These are phyloP conservation scores for Cheilosia vulpina DNA, from an alignment of 2,888 invertebrate genomes.

Conservation along the genomic window DNA sequence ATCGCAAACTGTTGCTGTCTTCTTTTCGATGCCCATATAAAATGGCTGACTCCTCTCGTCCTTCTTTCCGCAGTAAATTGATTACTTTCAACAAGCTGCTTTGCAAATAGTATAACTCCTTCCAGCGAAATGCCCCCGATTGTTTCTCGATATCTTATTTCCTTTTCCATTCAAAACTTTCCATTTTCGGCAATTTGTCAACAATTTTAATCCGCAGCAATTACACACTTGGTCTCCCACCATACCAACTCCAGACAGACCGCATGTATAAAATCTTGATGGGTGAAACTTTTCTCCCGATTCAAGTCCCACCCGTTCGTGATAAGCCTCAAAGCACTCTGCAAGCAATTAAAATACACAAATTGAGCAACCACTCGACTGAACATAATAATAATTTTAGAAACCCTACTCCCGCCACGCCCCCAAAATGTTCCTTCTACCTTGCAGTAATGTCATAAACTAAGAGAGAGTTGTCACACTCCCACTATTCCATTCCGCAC, in stretches of 20 bases:
- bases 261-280: slow-evolving; percentile 18
- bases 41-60: neutral
- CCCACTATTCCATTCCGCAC: neutral
- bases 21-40: too few relatives aligned
- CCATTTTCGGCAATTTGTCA: slow-evolving; percentile 47
- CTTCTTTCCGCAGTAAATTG: neutral
- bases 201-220: slow-evolving; percentile 62
- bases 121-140: neutral
- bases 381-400: slow-evolving; percentile 69
- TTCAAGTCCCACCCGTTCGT: neutral
- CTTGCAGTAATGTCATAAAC: slow-evolving; percentile 69
- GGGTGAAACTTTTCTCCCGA: slow-evolving; percentile 52
- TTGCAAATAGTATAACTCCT: neutral
- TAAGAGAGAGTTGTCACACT: slow-evolving; percentile 51
- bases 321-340: slow-evolving; percentile 57
- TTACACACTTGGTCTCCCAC: slow-evolving; percentile 56
- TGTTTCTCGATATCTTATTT: neutral
- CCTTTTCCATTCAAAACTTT: slow-evolving; percentile 26
- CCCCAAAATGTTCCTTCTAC: slow-evolving; percentile 41
- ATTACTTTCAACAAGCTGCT: neutral
- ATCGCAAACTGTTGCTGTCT: too few relatives aligned
- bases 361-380: slow-evolving; percentile 72
- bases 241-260: neutral
- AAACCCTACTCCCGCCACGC: neutral
- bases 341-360: slow-evolving; percentile 71